Percentiles rank a stretch among this genome's conserved stretches.
Conservation (phyloP, 2,888 invertebrate genomes). For the Parnassius mnemosyne region DNA sequence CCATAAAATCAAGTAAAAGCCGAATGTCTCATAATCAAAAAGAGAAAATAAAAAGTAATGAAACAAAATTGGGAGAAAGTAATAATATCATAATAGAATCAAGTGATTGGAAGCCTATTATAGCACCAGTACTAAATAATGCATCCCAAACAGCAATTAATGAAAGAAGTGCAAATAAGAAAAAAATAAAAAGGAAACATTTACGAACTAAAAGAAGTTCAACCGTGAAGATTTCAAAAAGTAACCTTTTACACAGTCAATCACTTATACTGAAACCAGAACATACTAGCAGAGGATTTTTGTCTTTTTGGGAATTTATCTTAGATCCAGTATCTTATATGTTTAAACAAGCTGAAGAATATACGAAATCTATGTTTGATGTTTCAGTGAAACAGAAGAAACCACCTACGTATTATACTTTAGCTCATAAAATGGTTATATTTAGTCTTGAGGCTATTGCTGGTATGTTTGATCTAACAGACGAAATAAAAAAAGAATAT, state of each 20-base stretch:
- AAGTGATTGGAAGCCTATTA: slow-evolving; percentile 66
- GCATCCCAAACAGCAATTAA: slow-evolving; percentile 23
- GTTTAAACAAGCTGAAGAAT: slow-evolving; percentile 43
- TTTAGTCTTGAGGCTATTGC: slow-evolving; percentile 60
- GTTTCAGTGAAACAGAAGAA: slow-evolving; percentile 46
- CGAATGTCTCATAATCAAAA: slow-evolving; percentile 53
- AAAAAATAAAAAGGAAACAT: slow-evolving; percentile 40
- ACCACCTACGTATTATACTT: slow-evolving; percentile 56
- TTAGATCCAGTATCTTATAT: slow-evolving; percentile 46
- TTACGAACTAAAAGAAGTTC: slow-evolving; percentile 49
- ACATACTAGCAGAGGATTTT: slow-evolving; percentile 38
- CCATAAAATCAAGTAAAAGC: slow-evolving; percentile 53
- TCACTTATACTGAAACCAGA: background rate
- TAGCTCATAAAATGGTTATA: slow-evolving; percentile 56
- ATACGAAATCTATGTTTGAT: slow-evolving; percentile 49
- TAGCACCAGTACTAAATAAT: slow-evolving; percentile 44
- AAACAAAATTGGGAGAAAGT: slow-evolving; percentile 18
- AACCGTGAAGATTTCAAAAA: slow-evolving; percentile 1
- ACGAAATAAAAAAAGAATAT: slow-evolving; percentile 46
- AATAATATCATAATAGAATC: slow-evolving; percentile 39
- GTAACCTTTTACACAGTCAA: background rate
- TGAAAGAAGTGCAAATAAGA: slow-evolving; percentile 38
- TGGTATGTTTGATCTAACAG: slow-evolving; percentile 51
- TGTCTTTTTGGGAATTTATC: slow-evolving; percentile 44
- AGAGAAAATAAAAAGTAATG: slow-evolving; percentile 36